Evolutionary conservation across 2,113 vertebrate species (phyloP).

Genomic region (Dipodomys stephensi): DNA sequence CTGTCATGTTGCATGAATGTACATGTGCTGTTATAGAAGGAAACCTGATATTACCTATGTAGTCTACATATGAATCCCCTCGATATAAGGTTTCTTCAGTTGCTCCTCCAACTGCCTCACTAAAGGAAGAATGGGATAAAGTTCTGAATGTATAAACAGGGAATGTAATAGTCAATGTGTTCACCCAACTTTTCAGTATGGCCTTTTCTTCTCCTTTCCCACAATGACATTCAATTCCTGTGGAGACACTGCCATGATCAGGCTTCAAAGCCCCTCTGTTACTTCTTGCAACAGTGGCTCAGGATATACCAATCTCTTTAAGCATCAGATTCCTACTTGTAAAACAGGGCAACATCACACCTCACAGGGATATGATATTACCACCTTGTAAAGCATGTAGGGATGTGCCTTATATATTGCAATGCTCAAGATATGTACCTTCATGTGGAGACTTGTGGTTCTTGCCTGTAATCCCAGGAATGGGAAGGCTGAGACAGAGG

Average conservation of each 20-base stretch:
- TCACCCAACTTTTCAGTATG: neutral
- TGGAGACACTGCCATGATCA: neutral
- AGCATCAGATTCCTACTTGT: neutral
- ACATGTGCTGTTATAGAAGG: neutral
- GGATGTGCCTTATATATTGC: neutral
- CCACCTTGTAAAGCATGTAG: neutral
- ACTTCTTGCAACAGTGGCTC: neutral
- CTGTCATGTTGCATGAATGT: neutral
- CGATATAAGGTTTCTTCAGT: neutral
- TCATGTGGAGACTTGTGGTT: too few relatives aligned
- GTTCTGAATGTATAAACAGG: neutral
- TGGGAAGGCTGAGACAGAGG: neutral
- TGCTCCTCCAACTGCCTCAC: neutral
- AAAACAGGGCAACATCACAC: neutral
- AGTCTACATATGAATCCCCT: neutral
- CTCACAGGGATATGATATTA: neutral
- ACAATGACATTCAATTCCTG: neutral
- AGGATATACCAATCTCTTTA: slow-evolving; percentile 1
- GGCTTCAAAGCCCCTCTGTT: neutral
- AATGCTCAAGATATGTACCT: neutral
- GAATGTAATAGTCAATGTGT: neutral
- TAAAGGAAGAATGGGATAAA: neutral
- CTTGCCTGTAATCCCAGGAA: neutral
- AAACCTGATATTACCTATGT: neutral
- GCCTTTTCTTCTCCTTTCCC: neutral